Conservation (phyloP, 1,140 invertebrate species). For the Lordiphosa mommai region DNA sequence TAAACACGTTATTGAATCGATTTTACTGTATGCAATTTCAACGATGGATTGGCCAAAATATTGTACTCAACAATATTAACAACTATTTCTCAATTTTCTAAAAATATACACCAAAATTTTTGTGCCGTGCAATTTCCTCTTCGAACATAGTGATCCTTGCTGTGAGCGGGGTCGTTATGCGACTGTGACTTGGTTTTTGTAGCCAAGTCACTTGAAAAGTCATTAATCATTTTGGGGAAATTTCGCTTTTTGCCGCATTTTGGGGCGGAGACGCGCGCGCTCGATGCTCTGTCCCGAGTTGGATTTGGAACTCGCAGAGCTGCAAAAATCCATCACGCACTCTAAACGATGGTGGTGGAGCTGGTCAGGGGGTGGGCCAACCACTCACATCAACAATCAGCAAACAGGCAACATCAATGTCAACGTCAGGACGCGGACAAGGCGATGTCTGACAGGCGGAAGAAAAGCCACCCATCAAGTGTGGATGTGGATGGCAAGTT, state of each 20-base stretch:
- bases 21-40: no score
- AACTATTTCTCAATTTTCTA: neutral
- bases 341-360: conserved; percentile 13
- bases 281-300: conserved; percentile 24
- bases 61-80: neutral
- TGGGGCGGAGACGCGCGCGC: conserved; percentile 25
- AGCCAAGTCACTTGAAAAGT: conserved; percentile 76
- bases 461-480: conserved; percentile 49
- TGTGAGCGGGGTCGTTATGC: conserved; percentile 36
- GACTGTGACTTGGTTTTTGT: conserved; percentile 53
- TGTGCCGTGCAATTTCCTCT: conserved; percentile 7
- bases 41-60: no score
- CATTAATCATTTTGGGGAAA: conserved; percentile 70
- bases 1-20: no score
- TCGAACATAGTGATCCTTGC: conserved; percentile 48
- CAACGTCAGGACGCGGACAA: conserved; percentile 57
- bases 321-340: conserved; percentile 65
- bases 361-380: conserved; percentile 12
- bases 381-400: conserved; percentile 38
- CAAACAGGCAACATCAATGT: conserved; percentile 68
- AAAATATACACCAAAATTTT: neutral
- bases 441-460: conserved; percentile 51
- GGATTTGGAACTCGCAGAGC: conserved; percentile 41
- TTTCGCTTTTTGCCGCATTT: neutral
- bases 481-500: conserved; percentile 7